phyloP scores from a whole-genome alignment of 2,113 vertebrate genomes.

The Carettochelys insculpta region DNA sequence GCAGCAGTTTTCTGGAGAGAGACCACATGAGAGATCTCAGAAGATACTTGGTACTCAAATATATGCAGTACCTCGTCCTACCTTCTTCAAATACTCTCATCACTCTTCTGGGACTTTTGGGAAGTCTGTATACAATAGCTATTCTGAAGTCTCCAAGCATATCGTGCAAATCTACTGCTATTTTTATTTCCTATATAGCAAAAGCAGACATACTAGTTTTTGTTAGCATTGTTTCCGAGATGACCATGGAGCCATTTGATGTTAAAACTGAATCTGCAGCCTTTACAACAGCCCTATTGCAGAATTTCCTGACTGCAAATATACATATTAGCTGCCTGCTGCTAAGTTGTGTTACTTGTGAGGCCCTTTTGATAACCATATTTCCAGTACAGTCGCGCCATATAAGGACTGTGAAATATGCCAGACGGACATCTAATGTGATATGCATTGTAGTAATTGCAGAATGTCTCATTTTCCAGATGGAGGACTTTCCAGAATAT shows the following conservation, averaged over 20 bases:
- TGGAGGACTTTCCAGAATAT: neutral
- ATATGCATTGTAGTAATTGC: slow-evolving; percentile 70
- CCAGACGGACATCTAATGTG: slow-evolving; percentile 48
- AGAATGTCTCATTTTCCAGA: slow-evolving; percentile 63
- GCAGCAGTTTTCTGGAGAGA: slow-evolving; percentile 35
- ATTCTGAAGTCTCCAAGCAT: slow-evolving; percentile 74
- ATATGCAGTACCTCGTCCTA: slow-evolving; percentile 79
- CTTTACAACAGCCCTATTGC: slow-evolving; percentile 14
- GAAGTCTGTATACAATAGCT: slow-evolving; percentile 66
- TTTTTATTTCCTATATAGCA: slow-evolving; percentile 80
- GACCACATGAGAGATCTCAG: slow-evolving; percentile 76
- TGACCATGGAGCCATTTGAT: neutral
- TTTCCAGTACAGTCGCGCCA: slow-evolving; percentile 70
- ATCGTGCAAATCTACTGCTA: slow-evolving; percentile 79
- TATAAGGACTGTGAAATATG: slow-evolving; percentile 72
- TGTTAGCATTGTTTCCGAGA: neutral
- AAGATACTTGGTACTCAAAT: slow-evolving; percentile 80
- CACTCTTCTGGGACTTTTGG: slow-evolving; percentile 72
- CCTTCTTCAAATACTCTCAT: slow-evolving; percentile 63
- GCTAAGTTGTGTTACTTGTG: slow-evolving; percentile 78
- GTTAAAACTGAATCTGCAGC: accelerated
- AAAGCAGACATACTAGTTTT: slow-evolving; percentile 70
- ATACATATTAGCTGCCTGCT: slow-evolving; percentile 74
- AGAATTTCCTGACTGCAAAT: slow-evolving; percentile 75
- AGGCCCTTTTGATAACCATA: slow-evolving; percentile 79